Evolutionary conservation across 2,888 invertebrate genomes (phyloP).

Genomic region (Meandrusa payeni): DNA sequence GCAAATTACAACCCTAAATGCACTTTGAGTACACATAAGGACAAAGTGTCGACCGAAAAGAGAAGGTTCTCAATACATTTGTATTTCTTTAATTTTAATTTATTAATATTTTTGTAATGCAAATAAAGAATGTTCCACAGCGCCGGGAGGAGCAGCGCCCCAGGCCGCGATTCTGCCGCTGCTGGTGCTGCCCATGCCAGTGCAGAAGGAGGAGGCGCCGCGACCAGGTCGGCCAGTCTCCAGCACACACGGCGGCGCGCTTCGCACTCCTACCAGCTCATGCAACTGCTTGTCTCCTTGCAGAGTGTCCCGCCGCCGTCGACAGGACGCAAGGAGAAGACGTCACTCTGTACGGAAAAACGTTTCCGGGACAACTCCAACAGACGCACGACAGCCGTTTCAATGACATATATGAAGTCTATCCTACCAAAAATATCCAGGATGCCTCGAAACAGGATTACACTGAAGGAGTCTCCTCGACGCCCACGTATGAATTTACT

Average conservation of each 20-base stretch:
- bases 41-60: too few relatives aligned
- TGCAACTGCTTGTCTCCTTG: too few relatives aligned
- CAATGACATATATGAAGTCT: not conserved
- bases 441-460: not conserved
- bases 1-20: too few relatives aligned
- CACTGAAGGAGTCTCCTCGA: not conserved
- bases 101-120: too few relatives aligned
- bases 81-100: too few relatives aligned
- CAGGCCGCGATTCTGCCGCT: conserved; percentile 34
- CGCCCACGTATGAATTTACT: not conserved
- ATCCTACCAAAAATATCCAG: not conserved
- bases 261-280: too few relatives aligned
- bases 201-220: conserved; percentile 29
- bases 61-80: too few relatives aligned
- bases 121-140: too few relatives aligned
- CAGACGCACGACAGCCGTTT: not conserved
- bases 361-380: not conserved
- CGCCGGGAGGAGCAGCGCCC: not conserved
- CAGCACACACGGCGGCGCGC: too few relatives aligned
- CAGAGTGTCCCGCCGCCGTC: conserved; percentile 16
- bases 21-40: too few relatives aligned
- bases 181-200: conserved; percentile 47
- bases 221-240: conserved; percentile 6
- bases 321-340: not conserved
- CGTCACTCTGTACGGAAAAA: not conserved